These are phyloP conservation scores for Sinohyriopsis cumingii DNA, from an alignment of 2,888 invertebrate genomes.

Conservation along the genomic window DNA sequence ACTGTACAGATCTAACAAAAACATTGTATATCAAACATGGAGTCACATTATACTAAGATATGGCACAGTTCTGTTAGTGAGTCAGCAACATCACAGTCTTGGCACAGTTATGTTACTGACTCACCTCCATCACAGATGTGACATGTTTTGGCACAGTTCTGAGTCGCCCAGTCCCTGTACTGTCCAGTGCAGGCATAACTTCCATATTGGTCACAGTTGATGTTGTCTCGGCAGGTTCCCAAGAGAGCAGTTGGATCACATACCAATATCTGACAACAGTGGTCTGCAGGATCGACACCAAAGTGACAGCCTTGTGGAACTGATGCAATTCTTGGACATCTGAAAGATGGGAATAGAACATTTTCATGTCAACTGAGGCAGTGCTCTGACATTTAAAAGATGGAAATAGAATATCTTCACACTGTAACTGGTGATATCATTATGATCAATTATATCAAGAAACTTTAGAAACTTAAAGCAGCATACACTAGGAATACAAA, in stretches of 20 bases:
- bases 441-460: no score
- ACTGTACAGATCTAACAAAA: no score
- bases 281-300: conserved; percentile 42
- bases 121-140: conserved; percentile 34
- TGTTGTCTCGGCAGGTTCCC: conserved; percentile 32
- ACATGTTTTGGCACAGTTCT: conserved; percentile 46
- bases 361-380: conserved; percentile 24
- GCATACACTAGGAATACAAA: no score
- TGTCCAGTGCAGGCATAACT: conserved; percentile 34
- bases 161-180: conserved; percentile 41
- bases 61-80: no score
- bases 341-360: conserved; percentile 9
- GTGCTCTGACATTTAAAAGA: conserved; percentile 48
- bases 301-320: conserved; percentile 47
- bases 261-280: conserved; percentile 48
- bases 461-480: no score
- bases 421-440: no score
- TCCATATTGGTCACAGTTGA: conserved; percentile 39
- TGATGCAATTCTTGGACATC: conserved; percentile 50
- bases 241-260: conserved; percentile 42
- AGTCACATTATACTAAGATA: no score
- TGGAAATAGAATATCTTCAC: no score
- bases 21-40: no score
- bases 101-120: background rate
- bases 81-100: no score